These are phyloP conservation scores for Phylloscopus trochilus DNA, from an alignment of 2,113 vertebrate genomes.

Conservation along the genomic window DNA sequence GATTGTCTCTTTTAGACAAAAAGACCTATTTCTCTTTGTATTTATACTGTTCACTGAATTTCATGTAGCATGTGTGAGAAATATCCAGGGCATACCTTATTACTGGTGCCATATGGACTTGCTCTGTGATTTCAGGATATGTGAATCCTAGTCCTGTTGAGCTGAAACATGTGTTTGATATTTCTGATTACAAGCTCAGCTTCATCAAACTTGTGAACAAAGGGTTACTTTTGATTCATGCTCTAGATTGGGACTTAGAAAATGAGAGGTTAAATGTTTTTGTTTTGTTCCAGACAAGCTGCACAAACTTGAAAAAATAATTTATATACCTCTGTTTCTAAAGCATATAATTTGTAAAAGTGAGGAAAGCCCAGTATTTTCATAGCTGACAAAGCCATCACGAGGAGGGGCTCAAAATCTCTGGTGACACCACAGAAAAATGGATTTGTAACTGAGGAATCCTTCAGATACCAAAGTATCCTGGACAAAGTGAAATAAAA, in stretches of 20 bases:
- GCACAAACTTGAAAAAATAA: neutral
- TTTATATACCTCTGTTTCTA: neutral
- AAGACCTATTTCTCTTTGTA: neutral
- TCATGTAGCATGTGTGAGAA: neutral
- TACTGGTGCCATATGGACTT: neutral
- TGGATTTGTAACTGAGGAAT: neutral
- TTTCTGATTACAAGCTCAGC: neutral
- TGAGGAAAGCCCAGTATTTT: neutral
- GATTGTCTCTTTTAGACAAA: too few species aligned
- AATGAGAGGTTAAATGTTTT: constrained; percentile 8
- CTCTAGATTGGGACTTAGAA: neutral
- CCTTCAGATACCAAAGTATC: neutral
- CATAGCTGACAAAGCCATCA: neutral
- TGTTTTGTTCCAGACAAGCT: neutral
- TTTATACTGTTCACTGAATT: neutral
- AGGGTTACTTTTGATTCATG: neutral
- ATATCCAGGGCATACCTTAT: neutral
- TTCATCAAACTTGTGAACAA: neutral
- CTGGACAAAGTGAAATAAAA: neutral
- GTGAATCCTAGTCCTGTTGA: neutral
- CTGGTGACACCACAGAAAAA: neutral
- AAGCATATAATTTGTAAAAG: neutral
- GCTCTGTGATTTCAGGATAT: neutral
- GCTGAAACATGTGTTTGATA: neutral
- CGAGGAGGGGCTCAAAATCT: neutral